Evolutionary conservation across 1,140 invertebrate genomes (phyloP), one percentile per base, ranked within the genome.

Genomic region (Vanessa tameamea): DNA sequence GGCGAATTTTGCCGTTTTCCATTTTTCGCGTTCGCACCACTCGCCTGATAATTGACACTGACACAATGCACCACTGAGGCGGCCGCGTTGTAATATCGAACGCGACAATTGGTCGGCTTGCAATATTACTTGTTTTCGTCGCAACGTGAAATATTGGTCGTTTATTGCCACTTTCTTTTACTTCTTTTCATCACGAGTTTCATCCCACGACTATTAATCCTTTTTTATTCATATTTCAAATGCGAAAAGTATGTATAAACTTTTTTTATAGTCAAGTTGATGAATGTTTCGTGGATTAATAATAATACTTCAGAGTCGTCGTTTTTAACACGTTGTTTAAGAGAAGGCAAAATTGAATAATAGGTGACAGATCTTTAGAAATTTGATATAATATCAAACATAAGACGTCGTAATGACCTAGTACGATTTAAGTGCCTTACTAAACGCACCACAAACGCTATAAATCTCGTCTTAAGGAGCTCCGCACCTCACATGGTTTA

Each of bases 1-100:
- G 65, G 73, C 64, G 69, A 76, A 76, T 64, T 76, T 76, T 53
- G 48, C 53, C 65, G 73, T 77, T 79, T 75, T 77, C 75, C 73
- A 76, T 74, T 79, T 69, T 71, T 76, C 65, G 70, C 57, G 53
- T 69, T 71, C 66, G 69, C 72, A 68, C 20, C 55, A 26, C 55
- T 59, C 74, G 64, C 64, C 14, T 63, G 66, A 77, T 81, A 81
- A 81, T 81, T 81, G 80, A 79, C 78, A 78, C 70, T 65, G 77
- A 72, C 73, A 77, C 79, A 78, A 78, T 76, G 72, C 72, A 61
- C 63, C 57, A 16, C 59, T 72, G 71, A 65, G 63, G 71, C 64
- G 57, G 20, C 51, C 37, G 71, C 26, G 71, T 37, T 59, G 37
- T 69, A 69, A 72, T 72, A 72, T 72, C 51, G 71, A 50, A 61